phyloP scores from a whole-genome alignment of 1,140 invertebrate genomes.

The Drosophila novamexicana region DNA sequence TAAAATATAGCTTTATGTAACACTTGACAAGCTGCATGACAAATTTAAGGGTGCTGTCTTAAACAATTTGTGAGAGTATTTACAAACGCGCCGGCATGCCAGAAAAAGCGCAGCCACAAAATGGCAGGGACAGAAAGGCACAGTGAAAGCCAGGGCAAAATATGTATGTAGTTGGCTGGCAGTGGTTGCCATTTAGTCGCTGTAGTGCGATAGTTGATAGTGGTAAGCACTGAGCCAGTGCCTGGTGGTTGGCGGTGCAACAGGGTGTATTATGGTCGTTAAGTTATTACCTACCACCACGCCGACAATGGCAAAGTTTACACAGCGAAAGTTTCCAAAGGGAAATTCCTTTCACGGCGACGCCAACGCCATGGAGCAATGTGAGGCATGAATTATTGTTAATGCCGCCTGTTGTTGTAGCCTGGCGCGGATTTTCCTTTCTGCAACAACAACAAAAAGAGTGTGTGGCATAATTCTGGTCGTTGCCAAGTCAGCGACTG shows the following conservation, averaged over 20 bases:
- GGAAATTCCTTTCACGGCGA: slow-evolving; percentile 66
- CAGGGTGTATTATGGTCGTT: slow-evolving; percentile 83
- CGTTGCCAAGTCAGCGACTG: slow-evolving; percentile 40
- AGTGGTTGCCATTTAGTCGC: slow-evolving; percentile 28
- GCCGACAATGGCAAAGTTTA: slow-evolving; percentile 79
- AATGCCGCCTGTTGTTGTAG: slow-evolving; percentile 45
- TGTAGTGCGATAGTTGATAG: slow-evolving; percentile 42
- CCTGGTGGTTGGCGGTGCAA: slow-evolving; percentile 56
- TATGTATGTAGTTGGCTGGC: slow-evolving; percentile 48
- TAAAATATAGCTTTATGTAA: too few relatives aligned
- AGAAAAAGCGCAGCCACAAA: slow-evolving; percentile 51
- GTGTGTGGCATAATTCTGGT: slow-evolving; percentile 57
- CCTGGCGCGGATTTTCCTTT: slow-evolving; percentile 61
- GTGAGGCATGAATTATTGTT: slow-evolving; percentile 75
- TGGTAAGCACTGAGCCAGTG: slow-evolving; percentile 41
- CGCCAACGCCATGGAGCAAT: slow-evolving; percentile 37
- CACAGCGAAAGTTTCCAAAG: slow-evolving; percentile 75
- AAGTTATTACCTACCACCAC: slow-evolving; percentile 77
- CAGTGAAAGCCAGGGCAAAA: background rate
- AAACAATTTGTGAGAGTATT: slow-evolving; percentile 20
- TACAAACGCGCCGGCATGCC: slow-evolving; percentile 31
- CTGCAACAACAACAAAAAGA: slow-evolving; percentile 22
- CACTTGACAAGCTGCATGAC: background rate
- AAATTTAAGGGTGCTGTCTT: background rate
- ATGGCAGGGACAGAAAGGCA: slow-evolving; percentile 16